Percentiles rank a stretch among this genome's conserved stretches.
phyloP scores from a whole-genome alignment of 1,140 invertebrate genomes.

The Augochlora pura region DNA sequence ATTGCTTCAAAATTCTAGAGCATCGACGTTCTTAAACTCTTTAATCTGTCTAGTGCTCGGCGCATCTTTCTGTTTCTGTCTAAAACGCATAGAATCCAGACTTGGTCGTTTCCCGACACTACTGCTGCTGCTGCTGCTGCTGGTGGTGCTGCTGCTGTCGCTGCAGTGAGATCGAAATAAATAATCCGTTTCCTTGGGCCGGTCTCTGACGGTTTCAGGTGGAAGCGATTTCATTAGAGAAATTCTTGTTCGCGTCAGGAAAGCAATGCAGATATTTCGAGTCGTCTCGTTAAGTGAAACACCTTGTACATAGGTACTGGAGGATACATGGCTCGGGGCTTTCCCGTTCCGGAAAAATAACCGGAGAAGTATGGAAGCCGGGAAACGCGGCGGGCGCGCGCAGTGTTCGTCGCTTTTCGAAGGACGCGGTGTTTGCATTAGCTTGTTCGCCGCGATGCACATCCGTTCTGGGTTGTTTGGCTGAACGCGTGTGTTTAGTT shows the following conservation, averaged over 20 bases:
- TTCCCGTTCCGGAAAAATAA: conserved; percentile 15
- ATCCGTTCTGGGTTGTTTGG: conserved; percentile 29
- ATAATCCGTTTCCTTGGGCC: no score
- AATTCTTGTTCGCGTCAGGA: background rate
- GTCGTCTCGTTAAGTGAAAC: background rate
- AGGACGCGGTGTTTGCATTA: conserved; percentile 30
- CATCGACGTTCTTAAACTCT: no score
- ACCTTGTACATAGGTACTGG: background rate
- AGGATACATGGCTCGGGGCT: background rate
- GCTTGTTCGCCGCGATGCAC: conserved; percentile 29
- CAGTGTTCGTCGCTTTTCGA: conserved; percentile 11
- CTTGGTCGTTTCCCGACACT: no score
- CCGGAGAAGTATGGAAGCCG: background rate
- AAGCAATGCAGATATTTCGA: background rate
- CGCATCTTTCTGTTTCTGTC: no score
- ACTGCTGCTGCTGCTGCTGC: no score
- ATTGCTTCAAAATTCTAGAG: no score
- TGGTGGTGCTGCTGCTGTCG: no score
- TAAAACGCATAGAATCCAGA: no score
- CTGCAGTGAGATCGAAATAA: no score
- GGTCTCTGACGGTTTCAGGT: no score
- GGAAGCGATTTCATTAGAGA: no score
- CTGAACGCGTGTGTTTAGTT: conserved; percentile 31
- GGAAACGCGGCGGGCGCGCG: background rate
- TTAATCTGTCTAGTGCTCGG: no score